A percentile compares a stretch with the other conserved stretches of the same genome.
These are phyloP conservation scores for Elephantulus edwardii DNA, from an alignment of 2,113 vertebrate species.

Conservation along the genomic window DNA sequence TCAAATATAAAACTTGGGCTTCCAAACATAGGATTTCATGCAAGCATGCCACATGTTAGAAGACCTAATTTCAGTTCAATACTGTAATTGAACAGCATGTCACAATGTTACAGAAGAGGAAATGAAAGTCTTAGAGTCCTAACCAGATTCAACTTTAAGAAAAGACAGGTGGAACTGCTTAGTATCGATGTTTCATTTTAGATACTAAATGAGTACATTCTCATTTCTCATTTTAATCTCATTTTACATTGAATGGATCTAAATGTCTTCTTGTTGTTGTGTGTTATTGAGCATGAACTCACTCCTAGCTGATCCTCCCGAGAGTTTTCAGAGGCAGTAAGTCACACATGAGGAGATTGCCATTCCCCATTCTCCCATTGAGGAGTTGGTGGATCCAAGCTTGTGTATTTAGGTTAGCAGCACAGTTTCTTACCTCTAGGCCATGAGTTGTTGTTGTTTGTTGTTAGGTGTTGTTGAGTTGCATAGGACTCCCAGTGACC, in stretches of 20 bases:
- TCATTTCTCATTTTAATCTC: constrained; percentile 15
- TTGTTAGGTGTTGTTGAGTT: too few relatives aligned
- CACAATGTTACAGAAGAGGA: not conserved
- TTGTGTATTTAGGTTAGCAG: too few relatives aligned
- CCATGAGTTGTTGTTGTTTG: too few relatives aligned
- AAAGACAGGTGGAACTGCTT: not conserved
- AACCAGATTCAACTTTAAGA: not conserved
- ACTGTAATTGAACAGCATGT: not conserved
- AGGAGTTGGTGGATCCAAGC: too few relatives aligned
- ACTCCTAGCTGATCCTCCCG: too few relatives aligned
- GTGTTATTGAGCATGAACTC: too few relatives aligned
- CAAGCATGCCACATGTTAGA: not conserved
- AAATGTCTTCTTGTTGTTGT: too few relatives aligned
- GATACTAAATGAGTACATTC: constrained; percentile 25
- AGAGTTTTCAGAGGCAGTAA: too few relatives aligned
- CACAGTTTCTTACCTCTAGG: too few relatives aligned
- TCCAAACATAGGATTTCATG: not conserved
- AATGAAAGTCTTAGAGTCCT: not conserved
- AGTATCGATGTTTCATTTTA: constrained; percentile 49
- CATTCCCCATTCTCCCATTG: too few relatives aligned
- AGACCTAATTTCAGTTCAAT: constrained; percentile 22
- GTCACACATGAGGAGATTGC: too few relatives aligned
- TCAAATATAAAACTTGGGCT: not conserved
- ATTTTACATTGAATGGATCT: not conserved
- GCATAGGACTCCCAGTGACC: too few relatives aligned